Base-by-base conservation (phyloP, 2,888 invertebrate species). In the Troides aeacus region DNA sequence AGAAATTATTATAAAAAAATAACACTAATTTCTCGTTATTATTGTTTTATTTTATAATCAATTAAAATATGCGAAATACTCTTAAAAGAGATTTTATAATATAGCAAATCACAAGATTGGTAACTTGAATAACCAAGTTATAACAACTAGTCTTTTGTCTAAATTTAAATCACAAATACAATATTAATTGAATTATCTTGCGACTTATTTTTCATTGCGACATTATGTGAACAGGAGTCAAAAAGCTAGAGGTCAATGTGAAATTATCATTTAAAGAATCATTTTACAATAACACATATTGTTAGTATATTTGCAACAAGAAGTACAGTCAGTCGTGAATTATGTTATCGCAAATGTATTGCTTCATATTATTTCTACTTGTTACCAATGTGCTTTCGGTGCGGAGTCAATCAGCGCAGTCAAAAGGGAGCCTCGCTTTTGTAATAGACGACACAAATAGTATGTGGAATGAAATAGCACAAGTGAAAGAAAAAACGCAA, bases 371-470 rank as follows among this genome's bases (percentile, higher is more conserved):
- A 21, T 57, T 69, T 15, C 15, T 57, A 12, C 24, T 57, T n/a
- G 8, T 18, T 36, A 2, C 24, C 5, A 64, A 42, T 57, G 46
- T 60, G 53, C 17, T 42, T 4, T 56, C 23, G n/a, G 73, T 68
- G n/a, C 59, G 73, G 30, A 73, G 75, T 23, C 72, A 72, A 53
- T 23, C 58, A 8, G 59, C 17, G 2, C 73, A 74, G 42, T 57
- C 72, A 1, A 89, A 84, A 75, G 79, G 83, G 30, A 87, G 87
- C 77, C 77, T 90, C 10, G 79, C 83, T 0, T 88, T 89, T 69
- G 83, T 87, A 0, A 88, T 90, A 15, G 90, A 90, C 64, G 80
- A 85, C 21, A 89, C 90, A 0, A 62, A 0, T 0, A 89, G 89
- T 0, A 90, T 90, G 90, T 0, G 0, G 0, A n/a, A 81, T 50